Percentiles rank a stretch among this genome's conserved stretches.
Conservation (phyloP, 2,797 vertebrate genomes). For the Rhyacichthys aspro region DNA sequence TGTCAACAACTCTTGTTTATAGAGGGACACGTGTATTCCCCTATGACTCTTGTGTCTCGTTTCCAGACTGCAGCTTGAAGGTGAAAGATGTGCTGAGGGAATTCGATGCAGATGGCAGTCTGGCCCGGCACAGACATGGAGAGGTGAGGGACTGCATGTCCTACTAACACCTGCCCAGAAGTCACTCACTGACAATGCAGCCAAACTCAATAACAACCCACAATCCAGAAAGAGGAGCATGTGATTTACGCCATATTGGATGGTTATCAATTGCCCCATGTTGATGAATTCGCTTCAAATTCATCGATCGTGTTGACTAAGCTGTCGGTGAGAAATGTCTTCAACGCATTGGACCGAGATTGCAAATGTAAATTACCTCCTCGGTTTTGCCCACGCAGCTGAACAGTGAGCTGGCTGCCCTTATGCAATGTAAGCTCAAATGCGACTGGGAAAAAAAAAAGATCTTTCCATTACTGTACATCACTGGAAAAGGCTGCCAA, state of each 20-base stretch:
- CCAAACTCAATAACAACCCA: conserved; percentile 14
- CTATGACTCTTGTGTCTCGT: conserved; percentile 51
- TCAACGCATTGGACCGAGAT: conserved; percentile 14
- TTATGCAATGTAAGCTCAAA: conserved; percentile 46
- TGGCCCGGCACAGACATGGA: conserved; percentile 83
- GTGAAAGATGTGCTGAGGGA: conserved; percentile 91
- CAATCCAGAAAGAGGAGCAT: too few species aligned
- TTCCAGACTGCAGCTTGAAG: conserved; percentile 88
- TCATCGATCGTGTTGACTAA: conserved; percentile 50
- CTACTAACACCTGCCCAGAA: conserved; percentile 34
- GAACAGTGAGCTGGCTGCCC: conserved; percentile 37
- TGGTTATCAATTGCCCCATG: conserved; percentile 37
- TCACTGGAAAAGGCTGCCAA: conserved; percentile 20
- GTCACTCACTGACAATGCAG: conserved; percentile 15
- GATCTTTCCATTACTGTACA: conserved; percentile 17
- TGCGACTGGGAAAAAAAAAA: conserved; percentile 32
- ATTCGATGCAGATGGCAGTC: conserved; percentile 84
- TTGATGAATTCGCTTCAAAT: conserved; percentile 48
- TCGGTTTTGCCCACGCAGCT: conserved; percentile 65
- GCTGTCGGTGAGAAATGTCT: conserved; percentile 39
- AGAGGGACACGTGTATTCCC: background rate
- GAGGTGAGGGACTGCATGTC: conserved; percentile 82
- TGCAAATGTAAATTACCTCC: conserved; percentile 63
- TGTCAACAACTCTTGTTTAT: background rate
- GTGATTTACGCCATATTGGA: conserved; percentile 26